Conservation (phyloP, 1,140 invertebrate genomes). For the Limonius californicus region DNA sequence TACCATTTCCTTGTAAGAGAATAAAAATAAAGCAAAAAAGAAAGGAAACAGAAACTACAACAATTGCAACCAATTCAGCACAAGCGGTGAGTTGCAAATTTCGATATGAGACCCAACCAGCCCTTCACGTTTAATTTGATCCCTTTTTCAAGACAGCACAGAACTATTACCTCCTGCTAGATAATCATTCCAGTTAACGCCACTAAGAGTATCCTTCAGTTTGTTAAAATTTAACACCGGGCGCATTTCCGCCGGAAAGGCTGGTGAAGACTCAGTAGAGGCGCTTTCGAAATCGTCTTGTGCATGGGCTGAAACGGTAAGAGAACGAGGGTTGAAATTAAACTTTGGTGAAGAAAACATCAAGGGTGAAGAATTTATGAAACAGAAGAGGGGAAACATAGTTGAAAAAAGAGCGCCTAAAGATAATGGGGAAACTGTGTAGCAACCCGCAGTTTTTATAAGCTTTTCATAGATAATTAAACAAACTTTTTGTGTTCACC, state of each 20-base stretch:
- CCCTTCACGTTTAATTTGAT: neutral
- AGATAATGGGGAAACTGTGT: no score
- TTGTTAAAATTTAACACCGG: neutral
- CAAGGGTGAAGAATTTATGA: no score
- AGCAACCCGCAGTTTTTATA: no score
- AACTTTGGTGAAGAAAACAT: no score
- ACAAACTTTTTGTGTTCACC: no score
- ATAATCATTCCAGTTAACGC: neutral
- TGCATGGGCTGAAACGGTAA: neutral
- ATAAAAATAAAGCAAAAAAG: neutral
- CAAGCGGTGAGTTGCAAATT: no score
- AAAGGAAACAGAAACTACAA: neutral
- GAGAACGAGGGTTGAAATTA: no score
- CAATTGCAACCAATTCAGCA: no score
- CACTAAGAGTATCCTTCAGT: neutral
- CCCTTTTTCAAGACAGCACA: neutral
- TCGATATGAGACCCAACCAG: neutral
- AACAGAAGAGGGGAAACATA: no score
- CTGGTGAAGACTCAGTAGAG: neutral
- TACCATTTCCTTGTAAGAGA: neutral
- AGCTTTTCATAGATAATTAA: no score
- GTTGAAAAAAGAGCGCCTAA: no score
- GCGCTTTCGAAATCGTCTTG: neutral
- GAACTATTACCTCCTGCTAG: neutral
- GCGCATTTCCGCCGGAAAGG: no score